Evolutionary conservation across 35 echinoderm and acorn worm genomes (phyloP).

Genomic region (Ophioderma brevispina): DNA sequence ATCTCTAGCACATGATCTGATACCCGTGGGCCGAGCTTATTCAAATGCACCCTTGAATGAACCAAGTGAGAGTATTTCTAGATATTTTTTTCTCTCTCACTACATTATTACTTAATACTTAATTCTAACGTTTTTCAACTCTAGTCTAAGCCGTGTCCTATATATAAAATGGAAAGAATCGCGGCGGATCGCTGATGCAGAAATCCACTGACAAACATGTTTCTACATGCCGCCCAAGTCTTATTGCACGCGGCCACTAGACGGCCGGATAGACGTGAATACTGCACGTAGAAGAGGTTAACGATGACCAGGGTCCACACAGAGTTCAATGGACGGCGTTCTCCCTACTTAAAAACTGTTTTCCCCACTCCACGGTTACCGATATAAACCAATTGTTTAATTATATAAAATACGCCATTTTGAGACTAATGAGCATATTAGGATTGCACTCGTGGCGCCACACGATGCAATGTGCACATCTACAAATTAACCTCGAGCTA

Average conservation of each 20-base stretch:
- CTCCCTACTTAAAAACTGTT: not conserved
- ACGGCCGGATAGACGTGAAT: not conserved
- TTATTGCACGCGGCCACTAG: not conserved
- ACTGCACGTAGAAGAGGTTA: not conserved
- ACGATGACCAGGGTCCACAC: not conserved
- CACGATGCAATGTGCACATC: no score
- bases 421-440: no score
- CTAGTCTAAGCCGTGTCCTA: not conserved
- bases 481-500: no score
- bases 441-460: not conserved
- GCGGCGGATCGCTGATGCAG: not conserved
- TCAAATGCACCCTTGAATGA: not conserved
- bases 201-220: not conserved
- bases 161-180: not conserved
- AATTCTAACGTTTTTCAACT: constrained; percentile 10
- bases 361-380: not conserved
- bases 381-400: not conserved
- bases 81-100: not conserved
- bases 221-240: not conserved
- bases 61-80: not conserved
- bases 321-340: not conserved
- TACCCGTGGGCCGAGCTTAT: not conserved
- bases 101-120: not conserved
- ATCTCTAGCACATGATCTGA: not conserved
- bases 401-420: not conserved